Conservation (phyloP, 2,888 invertebrate species). For the Acanthoscelides obtectus region DNA sequence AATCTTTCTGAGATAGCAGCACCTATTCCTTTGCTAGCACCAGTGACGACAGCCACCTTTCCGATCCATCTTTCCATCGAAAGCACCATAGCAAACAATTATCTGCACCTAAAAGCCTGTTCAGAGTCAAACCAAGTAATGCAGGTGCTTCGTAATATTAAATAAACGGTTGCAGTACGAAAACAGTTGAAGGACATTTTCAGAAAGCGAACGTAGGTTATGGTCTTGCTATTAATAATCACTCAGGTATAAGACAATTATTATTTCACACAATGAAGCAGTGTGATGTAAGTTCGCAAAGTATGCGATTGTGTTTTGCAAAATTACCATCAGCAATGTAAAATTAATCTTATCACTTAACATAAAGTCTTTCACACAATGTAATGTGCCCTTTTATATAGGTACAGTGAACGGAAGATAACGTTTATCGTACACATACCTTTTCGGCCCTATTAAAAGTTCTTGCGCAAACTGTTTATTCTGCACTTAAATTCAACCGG, state of each 20-base stretch:
- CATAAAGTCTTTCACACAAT: not conserved
- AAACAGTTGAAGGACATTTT: not conserved
- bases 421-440: not conserved
- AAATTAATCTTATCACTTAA: too few species aligned
- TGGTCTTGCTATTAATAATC: too few species aligned
- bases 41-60: not conserved
- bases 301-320: too few species aligned
- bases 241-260: not conserved
- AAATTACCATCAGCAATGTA: too few species aligned
- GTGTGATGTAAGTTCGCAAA: too few species aligned
- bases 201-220: not conserved
- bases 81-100: not conserved
- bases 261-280: too few species aligned
- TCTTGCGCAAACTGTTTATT: constrained; percentile 1
- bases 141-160: not conserved
- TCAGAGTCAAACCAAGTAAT: not conserved
- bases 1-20: not conserved
- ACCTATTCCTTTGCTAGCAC: not conserved
- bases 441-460: not conserved
- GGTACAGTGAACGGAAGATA: not conserved
- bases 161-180: not conserved
- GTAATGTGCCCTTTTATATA: not conserved
- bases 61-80: not conserved
- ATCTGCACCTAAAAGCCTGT: not conserved
- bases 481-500: constrained; percentile 2